These are phyloP conservation scores for Meghimatium bilineatum DNA, from an alignment of 2,888 invertebrate genomes.

Conservation along the genomic window DNA sequence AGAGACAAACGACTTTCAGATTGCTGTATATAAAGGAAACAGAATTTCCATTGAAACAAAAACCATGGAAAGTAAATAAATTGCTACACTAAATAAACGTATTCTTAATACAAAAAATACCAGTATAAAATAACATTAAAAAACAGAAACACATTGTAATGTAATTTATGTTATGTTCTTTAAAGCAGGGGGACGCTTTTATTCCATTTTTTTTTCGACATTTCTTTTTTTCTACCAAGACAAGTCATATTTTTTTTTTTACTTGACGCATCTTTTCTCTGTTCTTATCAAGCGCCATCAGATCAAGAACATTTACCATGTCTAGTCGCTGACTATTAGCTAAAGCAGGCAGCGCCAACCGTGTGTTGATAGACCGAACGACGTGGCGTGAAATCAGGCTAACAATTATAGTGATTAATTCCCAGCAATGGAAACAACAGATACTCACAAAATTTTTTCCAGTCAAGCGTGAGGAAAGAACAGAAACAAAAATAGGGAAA, in stretches of 20 bases:
- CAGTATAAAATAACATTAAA: not conserved
- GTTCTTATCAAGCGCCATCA: not conserved
- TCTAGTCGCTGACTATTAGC: not conserved
- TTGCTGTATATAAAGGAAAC: too few relatives aligned
- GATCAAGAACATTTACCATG: not conserved
- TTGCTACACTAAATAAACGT: too few relatives aligned
- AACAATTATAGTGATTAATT: constrained; percentile 43
- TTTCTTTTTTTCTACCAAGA: too few relatives aligned
- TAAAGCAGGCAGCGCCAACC: not conserved
- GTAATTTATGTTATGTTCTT: too few relatives aligned
- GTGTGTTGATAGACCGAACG: constrained; percentile 34
- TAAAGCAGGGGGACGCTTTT: too few relatives aligned
- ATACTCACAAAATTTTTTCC: constrained; percentile 38
- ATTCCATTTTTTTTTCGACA: too few relatives aligned
- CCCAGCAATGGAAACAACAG: constrained; percentile 24
- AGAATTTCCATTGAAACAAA: too few relatives aligned
- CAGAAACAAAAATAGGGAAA: constrained; percentile 20
- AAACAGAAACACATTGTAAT: not conserved
- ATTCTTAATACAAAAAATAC: not conserved
- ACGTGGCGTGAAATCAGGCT: constrained; percentile 44
- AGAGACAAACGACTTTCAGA: too few relatives aligned
- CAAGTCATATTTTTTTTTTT: not conserved
- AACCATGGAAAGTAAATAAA: too few relatives aligned
- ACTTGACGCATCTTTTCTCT: not conserved
- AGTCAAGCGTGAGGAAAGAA: not conserved